These are phyloP conservation scores for Thamnophis elegans DNA, from an alignment of 2,797 vertebrate species.

Conservation along the genomic window DNA sequence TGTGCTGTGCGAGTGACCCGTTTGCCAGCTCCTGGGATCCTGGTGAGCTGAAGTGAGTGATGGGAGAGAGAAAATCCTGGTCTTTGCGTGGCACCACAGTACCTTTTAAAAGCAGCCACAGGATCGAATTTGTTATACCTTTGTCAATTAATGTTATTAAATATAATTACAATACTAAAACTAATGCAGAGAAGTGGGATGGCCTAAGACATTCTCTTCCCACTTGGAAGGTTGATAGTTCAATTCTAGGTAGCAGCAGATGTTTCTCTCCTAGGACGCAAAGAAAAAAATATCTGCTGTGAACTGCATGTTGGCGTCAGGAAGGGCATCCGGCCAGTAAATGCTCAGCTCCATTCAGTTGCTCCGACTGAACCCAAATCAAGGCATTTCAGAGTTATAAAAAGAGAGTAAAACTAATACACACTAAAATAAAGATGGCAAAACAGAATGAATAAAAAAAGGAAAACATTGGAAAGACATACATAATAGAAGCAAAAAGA, in stretches of 20 bases:
- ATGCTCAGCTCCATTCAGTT: not conserved
- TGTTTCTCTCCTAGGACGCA: not conserved
- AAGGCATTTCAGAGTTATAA: not conserved
- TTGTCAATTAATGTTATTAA: not conserved
- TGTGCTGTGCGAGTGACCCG: not conserved
- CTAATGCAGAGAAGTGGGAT: not conserved
- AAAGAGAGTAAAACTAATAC: not conserved
- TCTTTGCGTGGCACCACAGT: not conserved
- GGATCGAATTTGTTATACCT: not conserved
- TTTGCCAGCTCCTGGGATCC: not conserved
- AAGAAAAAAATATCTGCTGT: not conserved
- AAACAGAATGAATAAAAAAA: not conserved
- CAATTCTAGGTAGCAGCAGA: not conserved
- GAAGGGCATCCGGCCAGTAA: not conserved
- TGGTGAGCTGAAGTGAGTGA: not conserved
- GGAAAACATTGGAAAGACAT: not conserved
- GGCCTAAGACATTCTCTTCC: not conserved
- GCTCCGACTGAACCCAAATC: not conserved
- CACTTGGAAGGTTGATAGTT: not conserved
- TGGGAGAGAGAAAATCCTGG: not conserved
- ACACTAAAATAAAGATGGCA: not conserved
- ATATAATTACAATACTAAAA: not conserved
- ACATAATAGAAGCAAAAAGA: not conserved
- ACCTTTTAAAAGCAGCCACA: not conserved
- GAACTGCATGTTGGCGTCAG: not conserved